Conservation (phyloP, 2,797 vertebrate genomes). For the Tangara arthus region DNA sequence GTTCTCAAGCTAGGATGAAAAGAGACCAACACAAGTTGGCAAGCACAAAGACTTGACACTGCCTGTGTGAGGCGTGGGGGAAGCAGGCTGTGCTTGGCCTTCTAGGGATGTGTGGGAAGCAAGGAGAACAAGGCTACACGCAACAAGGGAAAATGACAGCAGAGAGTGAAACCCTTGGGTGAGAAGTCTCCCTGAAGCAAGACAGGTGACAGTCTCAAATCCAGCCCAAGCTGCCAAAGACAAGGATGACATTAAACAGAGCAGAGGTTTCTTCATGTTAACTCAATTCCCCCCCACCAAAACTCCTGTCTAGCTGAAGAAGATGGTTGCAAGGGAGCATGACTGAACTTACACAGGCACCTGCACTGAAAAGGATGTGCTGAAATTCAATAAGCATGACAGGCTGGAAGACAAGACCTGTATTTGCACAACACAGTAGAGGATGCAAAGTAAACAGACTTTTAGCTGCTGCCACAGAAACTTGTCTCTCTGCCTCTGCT, state of each 20-base stretch:
- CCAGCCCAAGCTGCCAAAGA: not conserved
- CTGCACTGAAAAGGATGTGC: not conserved
- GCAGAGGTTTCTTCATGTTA: not conserved
- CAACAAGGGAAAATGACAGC: not conserved
- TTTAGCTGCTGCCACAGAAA: not conserved
- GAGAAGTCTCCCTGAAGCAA: not conserved
- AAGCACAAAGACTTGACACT: not conserved
- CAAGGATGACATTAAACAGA: not conserved
- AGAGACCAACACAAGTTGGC: not conserved
- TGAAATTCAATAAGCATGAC: not conserved
- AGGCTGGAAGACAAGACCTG: not conserved
- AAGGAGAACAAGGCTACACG: not conserved
- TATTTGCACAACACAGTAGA: not conserved
- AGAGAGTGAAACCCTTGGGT: accelerated
- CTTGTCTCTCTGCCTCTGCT: not conserved
- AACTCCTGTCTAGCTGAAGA: not conserved
- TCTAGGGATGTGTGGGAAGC: not conserved
- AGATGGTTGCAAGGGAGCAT: not conserved
- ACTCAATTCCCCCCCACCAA: not conserved
- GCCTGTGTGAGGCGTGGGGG: not conserved
- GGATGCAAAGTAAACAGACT: not conserved
- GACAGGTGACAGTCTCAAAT: not conserved
- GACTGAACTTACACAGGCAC: not conserved
- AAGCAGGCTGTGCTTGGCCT: not conserved
- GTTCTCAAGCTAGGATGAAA: not conserved